Percentiles rank a stretch among this genome's conserved stretches.
Conservation (phyloP, 2,888 invertebrate genomes). For the Podotricha telesiphe region DNA sequence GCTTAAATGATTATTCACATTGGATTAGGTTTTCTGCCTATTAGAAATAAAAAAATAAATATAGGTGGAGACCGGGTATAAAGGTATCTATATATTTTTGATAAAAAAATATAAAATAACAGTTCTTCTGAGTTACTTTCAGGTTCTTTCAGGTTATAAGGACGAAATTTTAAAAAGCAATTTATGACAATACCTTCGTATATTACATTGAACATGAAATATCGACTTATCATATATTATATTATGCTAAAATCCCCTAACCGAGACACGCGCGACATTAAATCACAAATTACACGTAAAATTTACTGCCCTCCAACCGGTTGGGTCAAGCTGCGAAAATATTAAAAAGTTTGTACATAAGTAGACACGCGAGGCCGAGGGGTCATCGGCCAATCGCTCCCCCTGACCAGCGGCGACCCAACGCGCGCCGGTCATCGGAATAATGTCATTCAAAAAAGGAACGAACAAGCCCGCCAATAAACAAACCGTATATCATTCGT, state of each 20-base stretch:
- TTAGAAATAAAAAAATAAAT: background rate
- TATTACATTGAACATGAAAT: background rate
- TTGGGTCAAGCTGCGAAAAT: slow-evolving; percentile 77
- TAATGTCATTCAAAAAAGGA: slow-evolving; percentile 79
- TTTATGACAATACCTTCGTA: background rate
- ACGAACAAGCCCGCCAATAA: slow-evolving; percentile 80
- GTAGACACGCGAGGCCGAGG: slow-evolving; percentile 60
- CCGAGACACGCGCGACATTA: slow-evolving; percentile 69
- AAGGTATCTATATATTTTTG: background rate
- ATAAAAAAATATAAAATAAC: too few species aligned
- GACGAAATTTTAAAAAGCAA: background rate
- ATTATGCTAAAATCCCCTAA: slow-evolving; percentile 60
- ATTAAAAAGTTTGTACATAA: slow-evolving; percentile 74
- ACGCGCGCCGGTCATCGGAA: slow-evolving; percentile 73
- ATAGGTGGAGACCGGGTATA: background rate
- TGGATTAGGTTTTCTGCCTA: background rate
- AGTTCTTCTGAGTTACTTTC: too few species aligned
- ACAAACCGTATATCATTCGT: slow-evolving; percentile 83
- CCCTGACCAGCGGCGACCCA: slow-evolving; percentile 71
- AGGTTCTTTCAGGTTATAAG: background rate
- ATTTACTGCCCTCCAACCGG: slow-evolving; percentile 76
- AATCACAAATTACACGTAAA: slow-evolving; percentile 81
- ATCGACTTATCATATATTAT: background rate
- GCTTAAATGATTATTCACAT: background rate
- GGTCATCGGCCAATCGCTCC: slow-evolving; percentile 69